Conservation (phyloP, 23 tunicate species). For the Styela clava region DNA sequence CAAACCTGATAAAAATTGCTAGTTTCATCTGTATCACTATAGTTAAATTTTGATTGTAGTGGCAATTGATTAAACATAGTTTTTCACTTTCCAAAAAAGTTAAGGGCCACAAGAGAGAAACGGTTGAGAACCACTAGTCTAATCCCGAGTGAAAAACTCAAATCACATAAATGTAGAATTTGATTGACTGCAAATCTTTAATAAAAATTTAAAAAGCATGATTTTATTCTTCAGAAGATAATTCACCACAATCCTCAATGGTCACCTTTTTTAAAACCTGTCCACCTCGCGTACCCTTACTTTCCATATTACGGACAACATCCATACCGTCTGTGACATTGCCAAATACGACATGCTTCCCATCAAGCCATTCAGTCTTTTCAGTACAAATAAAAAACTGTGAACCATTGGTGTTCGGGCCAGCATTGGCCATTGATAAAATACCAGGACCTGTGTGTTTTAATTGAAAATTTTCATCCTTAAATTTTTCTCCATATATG, state of each 20-base stretch:
- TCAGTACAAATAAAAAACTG: conserved; percentile 97
- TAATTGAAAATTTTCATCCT: conserved; percentile 88
- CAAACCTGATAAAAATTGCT: too few relatives aligned
- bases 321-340: conserved; percentile 23
- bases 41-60: too few relatives aligned
- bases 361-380: conserved; percentile 90
- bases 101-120: too few relatives aligned
- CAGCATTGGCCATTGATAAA: conserved; percentile 97
- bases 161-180: too few relatives aligned
- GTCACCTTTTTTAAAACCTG: conserved; percentile 1
- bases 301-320: conserved; percentile 13
- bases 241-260: conserved; percentile 25
- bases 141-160: too few relatives aligned
- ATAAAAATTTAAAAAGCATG: too few relatives aligned
- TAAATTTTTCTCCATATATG: conserved; percentile 85
- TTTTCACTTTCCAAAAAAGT: too few relatives aligned
- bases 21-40: too few relatives aligned
- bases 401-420: conserved; percentile 93
- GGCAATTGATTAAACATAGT: too few relatives aligned
- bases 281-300: conserved; percentile 16
- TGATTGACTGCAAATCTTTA: too few relatives aligned
- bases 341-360: conserved; percentile 27
- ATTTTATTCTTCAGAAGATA: neutral
- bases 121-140: too few relatives aligned
- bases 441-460: conserved; percentile 94